Evolutionary conservation across 2,113 vertebrate genomes (phyloP).

Genomic region (Lamprologus lemairii): DNA sequence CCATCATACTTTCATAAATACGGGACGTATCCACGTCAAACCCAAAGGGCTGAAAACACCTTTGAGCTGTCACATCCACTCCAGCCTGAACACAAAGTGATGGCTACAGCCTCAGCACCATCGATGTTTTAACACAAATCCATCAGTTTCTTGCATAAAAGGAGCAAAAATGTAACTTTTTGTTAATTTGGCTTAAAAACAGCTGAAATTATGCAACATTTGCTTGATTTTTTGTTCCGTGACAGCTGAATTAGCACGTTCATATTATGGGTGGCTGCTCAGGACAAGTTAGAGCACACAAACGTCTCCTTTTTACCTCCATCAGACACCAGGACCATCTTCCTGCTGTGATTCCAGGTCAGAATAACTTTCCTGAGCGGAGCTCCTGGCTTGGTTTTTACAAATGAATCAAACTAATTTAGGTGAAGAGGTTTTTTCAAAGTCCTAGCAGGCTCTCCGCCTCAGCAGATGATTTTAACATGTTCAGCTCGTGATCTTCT

Average conservation of each 20-base stretch:
- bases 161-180: rapidly evolving
- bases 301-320: neutral
- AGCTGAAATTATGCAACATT: neutral
- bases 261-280: neutral
- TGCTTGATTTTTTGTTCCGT: neutral
- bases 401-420: rapidly evolving
- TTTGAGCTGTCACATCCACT: neutral
- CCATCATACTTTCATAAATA: neutral
- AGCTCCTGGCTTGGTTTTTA: neutral
- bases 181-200: neutral
- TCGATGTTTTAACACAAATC: rapidly evolving
- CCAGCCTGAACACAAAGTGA: neutral
- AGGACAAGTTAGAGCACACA: neutral
- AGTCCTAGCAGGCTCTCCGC: rapidly evolving
- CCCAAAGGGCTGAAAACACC: neutral
- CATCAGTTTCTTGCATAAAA: neutral
- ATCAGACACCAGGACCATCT: neutral
- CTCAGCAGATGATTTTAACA: neutral
- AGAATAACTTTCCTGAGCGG: rapidly evolving
- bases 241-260: neutral
- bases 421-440: neutral
- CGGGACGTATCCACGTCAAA: rapidly evolving
- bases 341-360: neutral
- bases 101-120: rapidly evolving
- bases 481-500: rapidly evolving